These are phyloP conservation scores for Rhinogobius similis DNA, from an alignment of 2,113 vertebrate species.

Conservation along the genomic window DNA sequence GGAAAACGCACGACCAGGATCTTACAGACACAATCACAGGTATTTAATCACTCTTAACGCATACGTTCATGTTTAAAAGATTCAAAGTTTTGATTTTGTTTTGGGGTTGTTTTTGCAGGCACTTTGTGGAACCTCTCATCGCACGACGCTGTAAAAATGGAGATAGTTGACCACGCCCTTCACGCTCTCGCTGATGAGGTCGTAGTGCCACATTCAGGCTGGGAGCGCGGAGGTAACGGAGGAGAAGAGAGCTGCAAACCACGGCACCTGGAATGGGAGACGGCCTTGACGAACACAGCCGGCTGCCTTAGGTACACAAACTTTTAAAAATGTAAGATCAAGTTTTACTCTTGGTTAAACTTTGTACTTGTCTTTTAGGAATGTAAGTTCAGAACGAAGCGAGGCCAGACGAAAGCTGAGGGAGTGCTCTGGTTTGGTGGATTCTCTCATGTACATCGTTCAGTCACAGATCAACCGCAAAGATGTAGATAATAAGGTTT, in stretches of 20 bases:
- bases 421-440: constrained; percentile 91
- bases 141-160: constrained; percentile 97
- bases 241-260: constrained; percentile 89
- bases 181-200: constrained; percentile 92
- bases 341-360: constrained; percentile 25
- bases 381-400: constrained; percentile 95
- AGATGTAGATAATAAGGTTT: constrained; percentile 92
- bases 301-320: constrained; percentile 90
- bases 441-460: constrained; percentile 91
- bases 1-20: constrained; percentile 90
- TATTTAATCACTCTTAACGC: constrained; percentile 46
- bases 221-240: constrained; percentile 80
- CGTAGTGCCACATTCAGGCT: constrained; percentile 90
- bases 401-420: constrained; percentile 94
- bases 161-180: constrained; percentile 95
- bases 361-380: constrained; percentile 74
- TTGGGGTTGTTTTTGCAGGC: constrained; percentile 69
- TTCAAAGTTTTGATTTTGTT: not conserved
- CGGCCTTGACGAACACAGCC: constrained; percentile 92
- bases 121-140: constrained; percentile 98
- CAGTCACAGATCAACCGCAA: constrained; percentile 94
- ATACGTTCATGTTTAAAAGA: not conserved
- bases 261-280: constrained; percentile 94
- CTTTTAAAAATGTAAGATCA: too few relatives aligned
- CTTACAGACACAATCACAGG: constrained; percentile 97